Base-by-base conservation (phyloP, 1,140 invertebrate genomes). In the Acromyrmex heyeri region DNA sequence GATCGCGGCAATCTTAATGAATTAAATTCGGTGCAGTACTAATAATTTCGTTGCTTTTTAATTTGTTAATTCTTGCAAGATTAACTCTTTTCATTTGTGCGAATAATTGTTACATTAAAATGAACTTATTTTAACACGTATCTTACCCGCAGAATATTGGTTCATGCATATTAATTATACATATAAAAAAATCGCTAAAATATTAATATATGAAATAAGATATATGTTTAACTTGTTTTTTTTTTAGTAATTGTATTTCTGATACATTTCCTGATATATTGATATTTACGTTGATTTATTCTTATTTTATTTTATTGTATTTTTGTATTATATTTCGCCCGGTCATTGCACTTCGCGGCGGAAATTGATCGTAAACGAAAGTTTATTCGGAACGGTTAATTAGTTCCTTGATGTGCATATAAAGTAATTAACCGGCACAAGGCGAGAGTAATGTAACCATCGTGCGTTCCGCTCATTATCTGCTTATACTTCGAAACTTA, bases 301-400 rank as follows among this genome's bases (percentile, higher is more conserved):
- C 5, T 62, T 18, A 30, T 62, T 62, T 62, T 62, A 18, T 18
- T 27, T 21, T 24, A 62, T 21, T 21, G 21, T 21, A 21, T 62
- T 62, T 24, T 34, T 34, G 12, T 38, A 38, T 21, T 82, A 48
- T 30, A 70, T 70, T 57, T 18, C 44, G 50, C 4, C 18, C 50
- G 61, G 65, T 34, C 59, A 24, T 73, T 73, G 70, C n/a, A 76
- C 55, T 38, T 81, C 6, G 18, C 62, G 21, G 8, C 38, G 12
- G 64, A 85, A 86, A 87, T 87, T 85, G 64, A 88, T 90, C 34
- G 76, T 70, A 86, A 88, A 87, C 53, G 87, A 89, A 89, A 91
- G 89, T 87, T 21, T 72, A 85, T 70, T 55, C 24, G 38, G 67
- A 24, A 89, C 44, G 62, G 55, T 73, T 86, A 88, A 91, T 90